Conservation (phyloP, 2,888 invertebrate genomes). For the Steinernema carpocapsae region DNA sequence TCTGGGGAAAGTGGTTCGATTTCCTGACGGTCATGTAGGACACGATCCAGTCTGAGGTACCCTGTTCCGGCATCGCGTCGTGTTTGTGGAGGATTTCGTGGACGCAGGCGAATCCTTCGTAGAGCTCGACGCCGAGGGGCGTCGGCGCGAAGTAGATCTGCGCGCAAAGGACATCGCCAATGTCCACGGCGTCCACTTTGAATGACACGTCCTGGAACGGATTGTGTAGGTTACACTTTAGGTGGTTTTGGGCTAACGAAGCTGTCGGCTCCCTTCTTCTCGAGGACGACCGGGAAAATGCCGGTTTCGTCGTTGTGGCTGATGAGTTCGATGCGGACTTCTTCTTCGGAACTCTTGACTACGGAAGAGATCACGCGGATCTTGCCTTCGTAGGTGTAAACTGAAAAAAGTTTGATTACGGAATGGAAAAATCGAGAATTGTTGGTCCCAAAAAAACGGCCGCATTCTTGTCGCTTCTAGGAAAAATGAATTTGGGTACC, state of each 20-base stretch:
- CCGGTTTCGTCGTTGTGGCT: slow-evolving; percentile 51
- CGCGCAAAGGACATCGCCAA: slow-evolving; percentile 47
- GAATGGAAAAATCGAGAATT: too few species aligned
- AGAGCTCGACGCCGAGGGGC: slow-evolving; percentile 39
- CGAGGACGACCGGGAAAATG: slow-evolving; percentile 33
- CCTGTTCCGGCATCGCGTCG: slow-evolving; percentile 16
- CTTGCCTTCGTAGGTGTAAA: slow-evolving; percentile 60
- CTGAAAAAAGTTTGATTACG: too few species aligned
- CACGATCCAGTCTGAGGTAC: slow-evolving; percentile 42
- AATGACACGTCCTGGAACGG: slow-evolving; percentile 54
- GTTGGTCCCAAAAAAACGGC: too few species aligned
- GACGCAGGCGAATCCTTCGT: slow-evolving; percentile 46
- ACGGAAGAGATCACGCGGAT: slow-evolving; percentile 42
- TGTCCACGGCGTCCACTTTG: slow-evolving; percentile 60
- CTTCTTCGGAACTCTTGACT: slow-evolving; percentile 38
- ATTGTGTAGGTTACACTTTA: too few species aligned
- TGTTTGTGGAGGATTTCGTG: slow-evolving; percentile 43
- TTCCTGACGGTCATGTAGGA: slow-evolving; percentile 51
- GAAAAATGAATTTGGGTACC: too few species aligned
- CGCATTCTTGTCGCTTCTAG: too few species aligned
- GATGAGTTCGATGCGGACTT: slow-evolving; percentile 45
- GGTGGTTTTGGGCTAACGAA: too few species aligned
- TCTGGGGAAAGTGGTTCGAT: slow-evolving; percentile 60
- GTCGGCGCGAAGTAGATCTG: slow-evolving; percentile 51
- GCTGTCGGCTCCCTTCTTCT: slow-evolving; percentile 22